Base-by-base conservation (phyloP, 2,113 vertebrate species). In the Oncorhynchus mykiss region DNA sequence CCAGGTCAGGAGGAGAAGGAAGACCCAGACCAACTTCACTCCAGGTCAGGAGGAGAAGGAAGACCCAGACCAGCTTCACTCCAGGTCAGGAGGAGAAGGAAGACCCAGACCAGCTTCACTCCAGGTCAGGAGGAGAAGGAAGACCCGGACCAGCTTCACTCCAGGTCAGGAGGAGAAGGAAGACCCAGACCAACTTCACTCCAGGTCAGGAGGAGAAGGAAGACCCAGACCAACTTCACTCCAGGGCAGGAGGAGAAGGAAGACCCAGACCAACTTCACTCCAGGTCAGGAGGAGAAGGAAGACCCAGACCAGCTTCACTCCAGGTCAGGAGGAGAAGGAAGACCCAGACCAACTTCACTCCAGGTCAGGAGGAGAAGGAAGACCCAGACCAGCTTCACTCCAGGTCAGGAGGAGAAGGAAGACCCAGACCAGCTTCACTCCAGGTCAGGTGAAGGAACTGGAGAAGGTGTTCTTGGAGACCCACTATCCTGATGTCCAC, bases 261-360 rank as follows among this genome's bases (percentile, higher is more conserved):
- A 92, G 76, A 88, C 80, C 1, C 84, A 89, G 78, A 75, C 90
- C 16, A 89, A 84, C 0, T 92, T 90, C 80, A 89, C 87, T 1
- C 76, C 29, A 29, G 29, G 29, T 29, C 29, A 88, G 80, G 67
- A 89, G 84, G 72, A 90, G 82, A 62, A 79, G 89, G 64, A 89
- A 92, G 76, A 88, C 81, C 1, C 85, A 89, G 78, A 75, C 90
- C 16, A 89, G 86, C 0, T 92, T 90, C 80, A 89, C 87, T 1
- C 76, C 78, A 0, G 59, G 22, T 24, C 22, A 24, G 22, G 22
- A 24, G 22, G 22, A 24, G 22, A 24, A 24, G 22, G 1, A 24
- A 24, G 22, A 24, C 22, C 22, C 22, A 24, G 22, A 24, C 22
- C 22, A 24, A 1, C 22, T 24, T 24, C 22, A 24, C 22, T 24